A percentile compares a stretch with the other conserved stretches of the same genome.
Conservation (phyloP, 2,888 invertebrate species). For the Drosophila yooni region DNA sequence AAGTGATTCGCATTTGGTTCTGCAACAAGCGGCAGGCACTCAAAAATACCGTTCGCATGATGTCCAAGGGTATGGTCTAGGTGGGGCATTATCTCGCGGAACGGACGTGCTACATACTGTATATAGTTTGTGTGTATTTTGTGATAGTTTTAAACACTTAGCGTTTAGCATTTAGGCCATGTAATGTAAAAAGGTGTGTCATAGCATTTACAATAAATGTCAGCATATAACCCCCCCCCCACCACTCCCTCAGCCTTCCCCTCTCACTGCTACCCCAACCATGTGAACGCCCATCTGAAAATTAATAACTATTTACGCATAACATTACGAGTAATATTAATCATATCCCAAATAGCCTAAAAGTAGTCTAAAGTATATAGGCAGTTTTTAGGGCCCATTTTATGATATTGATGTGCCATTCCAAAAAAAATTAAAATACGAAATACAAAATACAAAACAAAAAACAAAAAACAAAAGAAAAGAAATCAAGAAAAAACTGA, state of each 20-base stretch:
- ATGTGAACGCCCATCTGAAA: not conserved
- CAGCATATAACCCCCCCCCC: conserved; percentile 27
- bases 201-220: conserved; percentile 76
- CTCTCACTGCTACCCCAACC: not conserved
- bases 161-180: conserved; percentile 75
- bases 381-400: conserved; percentile 70
- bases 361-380: conserved; percentile 62
- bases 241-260: too few species aligned
- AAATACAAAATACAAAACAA: conserved; percentile 21
- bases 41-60: conserved; percentile 98
- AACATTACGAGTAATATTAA: conserved; percentile 58
- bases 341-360: conserved; percentile 79
- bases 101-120: conserved; percentile 31
- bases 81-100: conserved; percentile 34
- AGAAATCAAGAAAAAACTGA: conserved; percentile 28
- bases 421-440: conserved; percentile 54
- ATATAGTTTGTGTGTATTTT: conserved; percentile 60
- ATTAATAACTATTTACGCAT: conserved; percentile 32
- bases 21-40: conserved; percentile 99
- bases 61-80: conserved; percentile 94
- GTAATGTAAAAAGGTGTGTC: conserved; percentile 82
- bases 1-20: conserved; percentile 99
- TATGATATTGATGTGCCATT: conserved; percentile 82
- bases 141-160: conserved; percentile 74
- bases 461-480: conserved; percentile 20